A percentile compares a stretch with the other conserved stretches of the same genome.
These are phyloP conservation scores for Lepidothrix coronata DNA, from an alignment of 2,113 vertebrate species.

Conservation along the genomic window DNA sequence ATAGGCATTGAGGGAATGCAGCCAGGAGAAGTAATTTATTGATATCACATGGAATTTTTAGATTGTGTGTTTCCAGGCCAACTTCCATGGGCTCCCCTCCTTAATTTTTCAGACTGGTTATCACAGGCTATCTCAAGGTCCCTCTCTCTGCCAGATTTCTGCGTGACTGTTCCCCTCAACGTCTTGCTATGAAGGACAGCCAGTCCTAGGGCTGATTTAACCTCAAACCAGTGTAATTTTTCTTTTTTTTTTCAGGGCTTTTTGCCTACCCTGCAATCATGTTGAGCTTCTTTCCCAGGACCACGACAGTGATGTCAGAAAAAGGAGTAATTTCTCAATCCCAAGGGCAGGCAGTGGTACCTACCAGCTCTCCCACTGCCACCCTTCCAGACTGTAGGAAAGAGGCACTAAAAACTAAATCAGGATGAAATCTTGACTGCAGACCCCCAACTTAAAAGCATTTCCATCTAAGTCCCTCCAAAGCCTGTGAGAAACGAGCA, in stretches of 20 bases:
- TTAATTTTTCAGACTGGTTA: not conserved
- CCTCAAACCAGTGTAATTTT: not conserved
- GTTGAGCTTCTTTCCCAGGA: conserved; percentile 19
- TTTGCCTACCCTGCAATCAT: conserved; percentile 28
- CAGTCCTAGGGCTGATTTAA: conserved; percentile 15
- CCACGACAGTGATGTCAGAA: not conserved
- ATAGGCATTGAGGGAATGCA: not conserved
- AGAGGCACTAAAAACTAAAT: not conserved
- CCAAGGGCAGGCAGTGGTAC: not conserved
- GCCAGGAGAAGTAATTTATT: not conserved
- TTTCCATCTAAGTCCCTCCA: not conserved
- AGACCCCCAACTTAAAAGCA: not conserved
- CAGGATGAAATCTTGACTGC: not conserved
- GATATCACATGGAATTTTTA: not conserved
- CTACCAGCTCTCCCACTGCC: not conserved
- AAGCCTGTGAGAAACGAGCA: not conserved
- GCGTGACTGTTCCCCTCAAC: not conserved
- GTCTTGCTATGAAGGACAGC: not conserved
- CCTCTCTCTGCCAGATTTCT: not conserved
- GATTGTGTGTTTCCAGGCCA: not conserved
- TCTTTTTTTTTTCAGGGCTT: not conserved
- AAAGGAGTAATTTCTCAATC: not conserved
- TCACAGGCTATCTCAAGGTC: not conserved
- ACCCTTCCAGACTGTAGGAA: not conserved
- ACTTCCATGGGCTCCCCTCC: not conserved